Evolutionary conservation across 2,888 invertebrate genomes (phyloP), one percentile per base, ranked within the genome.

Genomic region (Melieria omissa): DNA sequence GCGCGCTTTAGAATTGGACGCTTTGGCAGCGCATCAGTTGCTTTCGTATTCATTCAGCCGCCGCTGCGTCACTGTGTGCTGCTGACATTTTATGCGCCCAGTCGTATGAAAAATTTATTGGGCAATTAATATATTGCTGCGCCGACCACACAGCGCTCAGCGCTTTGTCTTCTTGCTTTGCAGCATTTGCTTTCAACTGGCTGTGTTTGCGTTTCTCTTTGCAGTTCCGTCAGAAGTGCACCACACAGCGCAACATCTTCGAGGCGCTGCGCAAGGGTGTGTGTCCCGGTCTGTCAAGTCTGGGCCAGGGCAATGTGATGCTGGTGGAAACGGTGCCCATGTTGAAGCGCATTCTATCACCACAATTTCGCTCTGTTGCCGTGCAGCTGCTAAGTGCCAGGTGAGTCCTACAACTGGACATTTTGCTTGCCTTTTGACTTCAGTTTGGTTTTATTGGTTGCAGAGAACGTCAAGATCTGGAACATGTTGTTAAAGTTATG

Each of bases 401-500:
- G 86, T 87, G 75, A 78, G 82, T 78, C n/a, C 10, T 69, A 71
- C 64, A 62, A 7, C 14, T 4, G 12, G 60, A 58, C 62, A 63
- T 9, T 16, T 42, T 54, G 12, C 12, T n/a, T 42, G n/a, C 1
- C 9, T 29, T 29, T 29, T 29, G 2, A 1, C 29, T 29, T 2
- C 29, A 29, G 29, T 29, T 29, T 29, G 49, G 63, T 8, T 6
- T 46, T 3, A 16, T 8, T 9, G 16, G 66, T 68, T 64, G 60
- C 61, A 85, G 87, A 70, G 87, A 89, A 82, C 82, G 84, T 84
- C 73, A 88, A 12, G 91, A 92, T 57, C 84, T 98, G 46, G 84
- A 88, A 0, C 88, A 91, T 44, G 91, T 96, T 45, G 93, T 97
- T 10, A 90, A 92, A 76, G 90, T 94, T 0, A 95, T 98, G 96